Conservation (phyloP, 1,140 invertebrate species). For the Monomorium pharaonis region DNA sequence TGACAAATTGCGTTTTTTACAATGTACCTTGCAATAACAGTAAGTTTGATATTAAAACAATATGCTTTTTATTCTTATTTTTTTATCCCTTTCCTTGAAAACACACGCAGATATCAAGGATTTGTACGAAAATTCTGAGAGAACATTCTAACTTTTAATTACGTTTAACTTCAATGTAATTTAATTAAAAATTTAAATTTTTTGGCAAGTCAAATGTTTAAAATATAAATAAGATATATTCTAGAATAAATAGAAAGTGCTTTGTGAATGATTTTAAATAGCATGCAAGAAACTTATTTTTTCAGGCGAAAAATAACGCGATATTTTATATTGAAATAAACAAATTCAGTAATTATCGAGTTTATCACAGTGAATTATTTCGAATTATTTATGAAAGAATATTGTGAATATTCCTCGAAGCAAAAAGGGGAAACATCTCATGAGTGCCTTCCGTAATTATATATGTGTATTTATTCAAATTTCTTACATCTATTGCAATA, state of each 20-base stretch:
- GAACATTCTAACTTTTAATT: neutral
- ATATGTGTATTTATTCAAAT: slow-evolving; percentile 1
- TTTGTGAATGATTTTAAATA: neutral
- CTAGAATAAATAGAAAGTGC: neutral
- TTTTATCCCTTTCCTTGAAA: slow-evolving; percentile 21
- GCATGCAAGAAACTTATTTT: neutral
- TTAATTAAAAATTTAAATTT: neutral
- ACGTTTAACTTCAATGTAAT: neutral
- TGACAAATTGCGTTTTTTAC: slow-evolving; percentile 53
- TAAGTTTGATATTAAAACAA: slow-evolving; percentile 60
- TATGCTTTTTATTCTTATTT: slow-evolving; percentile 41
- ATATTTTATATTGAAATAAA: neutral
- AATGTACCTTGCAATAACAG: slow-evolving; percentile 59
- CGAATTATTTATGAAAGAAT: neutral
- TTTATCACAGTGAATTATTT: neutral
- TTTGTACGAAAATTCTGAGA: neutral
- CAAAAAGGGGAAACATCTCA: neutral
- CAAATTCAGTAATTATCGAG: neutral
- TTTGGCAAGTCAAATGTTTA: neutral
- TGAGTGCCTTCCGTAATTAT: neutral
- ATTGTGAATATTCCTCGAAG: neutral
- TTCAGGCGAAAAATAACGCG: neutral
- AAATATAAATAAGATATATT: neutral
- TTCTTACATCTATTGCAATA: slow-evolving; percentile 12
- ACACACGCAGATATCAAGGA: neutral